Evolutionary conservation across 2,113 vertebrate species (phyloP).

Genomic region (Manacus vitellinus): DNA sequence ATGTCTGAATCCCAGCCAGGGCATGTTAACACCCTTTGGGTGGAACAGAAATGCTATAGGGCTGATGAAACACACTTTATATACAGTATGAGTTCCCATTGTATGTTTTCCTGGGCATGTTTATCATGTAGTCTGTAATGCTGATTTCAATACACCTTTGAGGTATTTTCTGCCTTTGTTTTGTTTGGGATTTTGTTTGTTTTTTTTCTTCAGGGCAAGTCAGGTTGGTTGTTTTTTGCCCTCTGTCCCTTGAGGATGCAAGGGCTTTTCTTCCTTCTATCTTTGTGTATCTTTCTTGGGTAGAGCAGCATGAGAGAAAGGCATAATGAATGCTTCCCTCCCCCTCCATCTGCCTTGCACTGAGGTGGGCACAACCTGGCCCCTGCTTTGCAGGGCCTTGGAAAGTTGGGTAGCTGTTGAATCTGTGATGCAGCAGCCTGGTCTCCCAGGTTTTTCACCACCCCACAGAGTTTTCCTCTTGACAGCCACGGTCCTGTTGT

Average conservation of each 20-base stretch:
- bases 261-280: not conserved
- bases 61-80: conserved; percentile 48
- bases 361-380: not conserved
- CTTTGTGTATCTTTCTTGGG: not conserved
- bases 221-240: not conserved
- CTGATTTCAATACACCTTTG: not conserved
- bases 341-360: not conserved
- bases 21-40: conserved; percentile 61
- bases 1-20: conserved; percentile 56
- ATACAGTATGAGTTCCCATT: conserved; percentile 14
- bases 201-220: not conserved
- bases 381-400: not conserved
- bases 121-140: not conserved
- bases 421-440: rapidly evolving
- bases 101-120: not conserved
- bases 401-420: not conserved
- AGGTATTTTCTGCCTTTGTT: conserved; percentile 4
- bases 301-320: not conserved
- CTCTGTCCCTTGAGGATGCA: not conserved
- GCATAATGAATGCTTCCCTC: not conserved
- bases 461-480: not conserved
- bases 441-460: not conserved
- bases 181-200: not conserved
- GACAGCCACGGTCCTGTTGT: not conserved
- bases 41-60: conserved; percentile 53